A percentile compares a stretch with the other conserved stretches of the same genome.
Conservation (phyloP, 2,888 invertebrate species). For the Habroteleia sp. region DNA sequence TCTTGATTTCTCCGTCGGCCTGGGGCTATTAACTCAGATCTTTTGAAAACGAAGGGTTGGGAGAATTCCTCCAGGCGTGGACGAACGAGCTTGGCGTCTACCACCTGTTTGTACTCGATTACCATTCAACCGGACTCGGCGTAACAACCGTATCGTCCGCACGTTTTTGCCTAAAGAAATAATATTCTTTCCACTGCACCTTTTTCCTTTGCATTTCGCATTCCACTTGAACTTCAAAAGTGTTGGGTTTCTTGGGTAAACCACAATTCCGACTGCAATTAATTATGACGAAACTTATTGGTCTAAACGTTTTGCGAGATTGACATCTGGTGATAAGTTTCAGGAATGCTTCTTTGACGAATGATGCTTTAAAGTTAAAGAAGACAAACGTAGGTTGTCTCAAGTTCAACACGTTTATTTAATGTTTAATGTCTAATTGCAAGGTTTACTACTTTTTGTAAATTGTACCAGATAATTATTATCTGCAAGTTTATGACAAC, state of each 20-base stretch:
- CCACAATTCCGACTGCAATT: constrained; percentile 36
- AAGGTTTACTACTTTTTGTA: no score
- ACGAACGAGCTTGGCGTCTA: constrained; percentile 57
- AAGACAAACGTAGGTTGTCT: no score
- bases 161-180: constrained; percentile 55
- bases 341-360: constrained; percentile 30
- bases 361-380: not conserved
- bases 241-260: constrained; percentile 42
- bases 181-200: constrained; percentile 39
- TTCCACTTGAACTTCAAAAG: constrained; percentile 39
- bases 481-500: no score
- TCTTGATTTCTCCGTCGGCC: constrained; percentile 49
- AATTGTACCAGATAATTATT: no score
- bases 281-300: constrained; percentile 38
- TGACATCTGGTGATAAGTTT: constrained; percentile 40
- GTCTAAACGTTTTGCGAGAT: constrained; percentile 22
- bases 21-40: constrained; percentile 49
- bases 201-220: constrained; percentile 16
- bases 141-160: constrained; percentile 38
- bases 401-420: no score
- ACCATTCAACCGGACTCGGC: constrained; percentile 56
- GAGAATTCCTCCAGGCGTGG: constrained; percentile 55
- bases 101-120: constrained; percentile 65
- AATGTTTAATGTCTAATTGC: no score
- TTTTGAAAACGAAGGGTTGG: constrained; percentile 57